These are phyloP conservation scores for Semnornis frantzii DNA, from an alignment of 2,113 vertebrate species.

Conservation along the genomic window DNA sequence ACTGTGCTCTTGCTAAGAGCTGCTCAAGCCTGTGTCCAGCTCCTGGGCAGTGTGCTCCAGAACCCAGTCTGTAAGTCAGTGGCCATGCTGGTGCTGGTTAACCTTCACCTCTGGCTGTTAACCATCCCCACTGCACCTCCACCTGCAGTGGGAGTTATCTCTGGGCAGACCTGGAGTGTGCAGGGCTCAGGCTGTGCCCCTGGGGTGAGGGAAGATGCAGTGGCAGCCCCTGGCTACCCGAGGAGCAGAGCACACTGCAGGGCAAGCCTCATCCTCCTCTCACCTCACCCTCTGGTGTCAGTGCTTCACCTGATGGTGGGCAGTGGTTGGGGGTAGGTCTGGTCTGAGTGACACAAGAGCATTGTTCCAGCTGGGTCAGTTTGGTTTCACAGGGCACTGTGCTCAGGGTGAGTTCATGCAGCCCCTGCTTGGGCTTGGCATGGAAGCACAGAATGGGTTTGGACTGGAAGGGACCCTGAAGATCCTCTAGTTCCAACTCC, in stretches of 20 bases:
- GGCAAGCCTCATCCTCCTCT: not conserved
- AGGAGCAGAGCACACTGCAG: not conserved
- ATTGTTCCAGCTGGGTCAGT: not conserved
- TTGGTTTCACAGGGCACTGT: not conserved
- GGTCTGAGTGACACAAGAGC: not conserved
- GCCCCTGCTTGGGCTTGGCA: not conserved
- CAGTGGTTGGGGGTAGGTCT: not conserved
- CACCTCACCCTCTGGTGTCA: not conserved
- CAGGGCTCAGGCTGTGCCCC: not conserved
- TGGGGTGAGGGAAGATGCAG: not conserved
- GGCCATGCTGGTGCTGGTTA: fast-evolving
- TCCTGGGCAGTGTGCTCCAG: no score
- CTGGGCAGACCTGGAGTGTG: not conserved
- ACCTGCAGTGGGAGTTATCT: not conserved
- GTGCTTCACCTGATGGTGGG: not conserved
- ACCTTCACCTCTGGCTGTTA: not conserved
- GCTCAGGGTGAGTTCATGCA: fast-evolving
- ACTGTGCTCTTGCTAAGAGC: not conserved
- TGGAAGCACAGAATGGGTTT: no score
- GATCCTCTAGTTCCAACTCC: no score
- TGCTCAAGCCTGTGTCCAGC: not conserved
- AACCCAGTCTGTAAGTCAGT: not conserved
- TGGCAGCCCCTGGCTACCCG: not conserved
- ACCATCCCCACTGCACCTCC: not conserved
- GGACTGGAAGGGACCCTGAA: no score